Evolutionary conservation across 2,113 vertebrate genomes (phyloP).

Genomic region (Beaufortia kweichowensis): DNA sequence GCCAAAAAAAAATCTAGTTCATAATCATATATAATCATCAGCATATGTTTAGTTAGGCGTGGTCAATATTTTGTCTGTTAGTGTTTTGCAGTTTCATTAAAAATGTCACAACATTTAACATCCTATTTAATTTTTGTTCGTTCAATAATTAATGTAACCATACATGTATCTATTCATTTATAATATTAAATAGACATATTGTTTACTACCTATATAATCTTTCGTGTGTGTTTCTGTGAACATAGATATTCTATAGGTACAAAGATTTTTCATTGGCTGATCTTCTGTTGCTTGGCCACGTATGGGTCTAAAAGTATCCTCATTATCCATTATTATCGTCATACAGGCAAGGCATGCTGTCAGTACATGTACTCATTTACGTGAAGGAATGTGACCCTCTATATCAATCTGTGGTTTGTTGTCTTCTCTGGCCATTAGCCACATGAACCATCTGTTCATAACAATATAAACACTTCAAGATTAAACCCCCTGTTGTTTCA

Average conservation of each 20-base stretch:
- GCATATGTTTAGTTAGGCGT: no score
- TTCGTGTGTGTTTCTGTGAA: not conserved
- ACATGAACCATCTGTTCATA: conserved; percentile 56
- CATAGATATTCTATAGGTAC: not conserved
- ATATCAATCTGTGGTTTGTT: not conserved
- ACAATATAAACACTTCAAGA: conserved; percentile 43
- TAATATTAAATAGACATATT: no score
- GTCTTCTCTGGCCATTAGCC: conserved; percentile 36
- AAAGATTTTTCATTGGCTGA: not conserved
- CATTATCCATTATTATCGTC: conserved; percentile 24
- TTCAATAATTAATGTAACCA: no score
- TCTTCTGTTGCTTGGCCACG: not conserved
- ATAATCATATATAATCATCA: no score
- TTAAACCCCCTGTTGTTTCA: conserved; percentile 23
- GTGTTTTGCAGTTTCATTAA: no score
- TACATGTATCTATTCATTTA: no score
- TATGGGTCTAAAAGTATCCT: not conserved
- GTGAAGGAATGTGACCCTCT: conserved; percentile 24
- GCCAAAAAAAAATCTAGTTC: no score
- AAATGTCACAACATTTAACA: no score
- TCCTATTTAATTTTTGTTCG: no score
- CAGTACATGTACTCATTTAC: conserved; percentile 6
- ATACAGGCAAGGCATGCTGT: not conserved
- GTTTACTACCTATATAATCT: no score
- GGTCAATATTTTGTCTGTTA: no score